These are phyloP conservation scores for Zaprionus africanus DNA, from an alignment of 1,140 invertebrate species.

Conservation along the genomic window DNA sequence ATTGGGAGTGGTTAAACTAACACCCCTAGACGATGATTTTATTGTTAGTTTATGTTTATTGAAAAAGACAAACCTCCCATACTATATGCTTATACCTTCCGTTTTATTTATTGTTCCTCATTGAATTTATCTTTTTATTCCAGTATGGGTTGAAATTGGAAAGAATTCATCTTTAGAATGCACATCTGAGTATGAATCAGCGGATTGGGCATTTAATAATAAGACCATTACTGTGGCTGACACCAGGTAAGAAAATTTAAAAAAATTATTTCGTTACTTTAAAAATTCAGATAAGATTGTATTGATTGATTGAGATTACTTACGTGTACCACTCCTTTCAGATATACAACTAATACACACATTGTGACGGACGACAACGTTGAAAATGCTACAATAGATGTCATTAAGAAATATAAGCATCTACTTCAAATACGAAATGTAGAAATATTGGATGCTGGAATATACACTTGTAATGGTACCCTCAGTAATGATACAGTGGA, in stretches of 20 bases:
- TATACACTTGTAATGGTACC: conserved; percentile 85
- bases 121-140: conserved; percentile 4
- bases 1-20: not conserved
- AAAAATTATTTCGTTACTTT: not conserved
- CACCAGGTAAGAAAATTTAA: conserved; percentile 53
- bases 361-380: conserved; percentile 38
- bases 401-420: conserved; percentile 58
- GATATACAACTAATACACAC: conserved; percentile 42
- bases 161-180: conserved; percentile 85
- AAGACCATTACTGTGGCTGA: conserved; percentile 84
- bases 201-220: conserved; percentile 84
- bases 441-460: conserved; percentile 84
- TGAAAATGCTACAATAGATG: conserved; percentile 34
- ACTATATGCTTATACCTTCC: too few relatives aligned
- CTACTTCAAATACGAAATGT: conserved; percentile 72
- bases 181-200: conserved; percentile 77
- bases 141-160: conserved; percentile 75
- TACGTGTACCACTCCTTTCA: conserved; percentile 18
- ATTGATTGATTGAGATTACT: not conserved
- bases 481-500: conserved; percentile 65
- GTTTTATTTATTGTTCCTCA: not conserved
- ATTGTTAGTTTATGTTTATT: not conserved
- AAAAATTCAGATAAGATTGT: not conserved
- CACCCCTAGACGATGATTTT: not conserved
- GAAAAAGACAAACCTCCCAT: too few relatives aligned